A percentile compares a stretch with the other conserved stretches of the same genome.
Evolutionary conservation across 2,888 invertebrate species (phyloP).

Genomic region (Tricholauxania praeusta): DNA sequence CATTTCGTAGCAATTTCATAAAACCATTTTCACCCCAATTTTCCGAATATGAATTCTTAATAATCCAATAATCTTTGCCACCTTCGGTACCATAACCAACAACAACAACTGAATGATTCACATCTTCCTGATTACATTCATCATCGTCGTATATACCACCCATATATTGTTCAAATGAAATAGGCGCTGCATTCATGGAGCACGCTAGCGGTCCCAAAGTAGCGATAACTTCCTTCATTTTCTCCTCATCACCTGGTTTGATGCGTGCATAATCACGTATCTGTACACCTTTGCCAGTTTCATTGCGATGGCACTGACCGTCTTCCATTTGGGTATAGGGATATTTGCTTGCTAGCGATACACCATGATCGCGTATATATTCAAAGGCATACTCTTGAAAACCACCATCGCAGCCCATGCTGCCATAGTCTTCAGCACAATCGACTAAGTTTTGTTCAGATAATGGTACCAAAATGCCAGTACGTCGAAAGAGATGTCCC

Average conservation of each 20-base stretch:
- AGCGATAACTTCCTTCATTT: slow-evolving; percentile 65
- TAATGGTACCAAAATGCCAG: slow-evolving; percentile 60
- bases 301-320: slow-evolving; percentile 59
- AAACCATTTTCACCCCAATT: slow-evolving; percentile 67
- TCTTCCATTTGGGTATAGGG: slow-evolving; percentile 62
- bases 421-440: slow-evolving; percentile 63
- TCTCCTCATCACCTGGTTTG: slow-evolving; percentile 63
- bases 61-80: slow-evolving; percentile 65
- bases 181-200: slow-evolving; percentile 59
- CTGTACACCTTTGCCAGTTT: slow-evolving; percentile 53
- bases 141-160: slow-evolving; percentile 64
- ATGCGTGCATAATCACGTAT: slow-evolving; percentile 64
- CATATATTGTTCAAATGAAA: slow-evolving; percentile 62
- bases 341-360: slow-evolving; percentile 61
- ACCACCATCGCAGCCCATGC: slow-evolving; percentile 66
- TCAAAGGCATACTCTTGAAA: slow-evolving; percentile 65
- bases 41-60: slow-evolving; percentile 65
- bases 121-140: slow-evolving; percentile 61
- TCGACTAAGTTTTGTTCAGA: slow-evolving; percentile 67
- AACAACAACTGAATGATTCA: slow-evolving; percentile 64
- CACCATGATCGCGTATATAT: slow-evolving; percentile 63
- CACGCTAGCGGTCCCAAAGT: slow-evolving; percentile 64
- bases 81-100: slow-evolving; percentile 64
- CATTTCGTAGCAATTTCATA: slow-evolving; percentile 61
- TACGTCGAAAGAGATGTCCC: slow-evolving; percentile 63